These are phyloP conservation scores for Polia nebulosa DNA, from an alignment of 2,888 invertebrate genomes.

Conservation along the genomic window DNA sequence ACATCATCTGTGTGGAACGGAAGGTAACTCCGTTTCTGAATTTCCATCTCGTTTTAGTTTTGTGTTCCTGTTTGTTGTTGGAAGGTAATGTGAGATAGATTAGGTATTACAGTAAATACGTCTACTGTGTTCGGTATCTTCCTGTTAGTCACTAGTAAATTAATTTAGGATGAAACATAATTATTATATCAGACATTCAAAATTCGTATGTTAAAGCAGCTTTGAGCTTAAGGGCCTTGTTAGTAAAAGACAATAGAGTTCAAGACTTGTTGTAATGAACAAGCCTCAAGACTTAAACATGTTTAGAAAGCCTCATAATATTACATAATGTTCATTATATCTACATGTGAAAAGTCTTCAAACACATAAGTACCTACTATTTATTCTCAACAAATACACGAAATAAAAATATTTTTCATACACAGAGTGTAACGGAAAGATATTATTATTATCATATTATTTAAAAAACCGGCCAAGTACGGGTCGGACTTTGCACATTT, in stretches of 20 bases:
- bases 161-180: neutral
- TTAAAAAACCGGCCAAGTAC: too few species aligned
- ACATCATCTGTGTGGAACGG: too few species aligned
- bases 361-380: too few species aligned
- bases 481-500: too few species aligned
- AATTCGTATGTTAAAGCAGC: neutral
- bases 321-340: neutral
- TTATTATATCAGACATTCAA: neutral
- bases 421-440: too few species aligned
- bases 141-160: neutral
- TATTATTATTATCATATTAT: too few species aligned
- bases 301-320: neutral
- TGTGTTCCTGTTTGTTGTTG: constrained; percentile 1
- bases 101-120: neutral
- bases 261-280: too few species aligned
- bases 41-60: constrained; percentile 20
- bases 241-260: too few species aligned
- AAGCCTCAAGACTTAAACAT: too few species aligned
- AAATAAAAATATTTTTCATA: neutral
- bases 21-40: constrained; percentile 8
- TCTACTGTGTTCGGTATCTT: neutral
- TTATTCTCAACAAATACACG: neutral
- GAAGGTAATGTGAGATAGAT: constrained; percentile 6
- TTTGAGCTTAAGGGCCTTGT: neutral
- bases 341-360: neutral